Percentiles rank a stretch among this genome's conserved stretches.
Evolutionary conservation across 2,888 invertebrate species (phyloP).

Genomic region (Acanthoscelides obtectus): DNA sequence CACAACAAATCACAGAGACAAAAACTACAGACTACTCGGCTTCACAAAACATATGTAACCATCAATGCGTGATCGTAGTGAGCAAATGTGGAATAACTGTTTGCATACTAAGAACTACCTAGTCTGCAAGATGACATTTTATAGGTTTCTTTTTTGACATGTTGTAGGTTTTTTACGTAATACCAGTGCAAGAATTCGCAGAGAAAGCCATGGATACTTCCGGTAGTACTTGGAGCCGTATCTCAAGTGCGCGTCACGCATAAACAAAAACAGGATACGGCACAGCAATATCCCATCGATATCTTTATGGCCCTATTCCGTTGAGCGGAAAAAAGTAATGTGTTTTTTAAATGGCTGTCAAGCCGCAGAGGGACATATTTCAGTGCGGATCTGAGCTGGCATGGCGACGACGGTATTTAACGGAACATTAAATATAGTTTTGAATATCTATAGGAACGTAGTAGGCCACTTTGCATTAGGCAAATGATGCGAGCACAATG

Average conservation of each 20-base stretch:
- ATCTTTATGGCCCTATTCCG: background rate
- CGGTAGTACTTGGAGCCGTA: background rate
- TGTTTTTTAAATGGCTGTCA: background rate
- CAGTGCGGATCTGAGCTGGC: background rate
- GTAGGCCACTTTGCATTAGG: slow-evolving; percentile 45
- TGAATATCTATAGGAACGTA: slow-evolving; percentile 40
- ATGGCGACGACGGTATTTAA: slow-evolving; percentile 36
- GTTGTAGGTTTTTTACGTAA: too few species aligned
- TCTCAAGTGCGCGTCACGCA: background rate
- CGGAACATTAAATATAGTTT: slow-evolving; percentile 47
- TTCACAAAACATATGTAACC: too few species aligned
- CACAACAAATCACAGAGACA: too few species aligned
- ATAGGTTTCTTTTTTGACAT: too few species aligned
- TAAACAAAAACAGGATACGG: background rate
- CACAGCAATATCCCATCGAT: background rate
- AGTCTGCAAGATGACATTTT: too few species aligned
- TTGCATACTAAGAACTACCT: too few species aligned
- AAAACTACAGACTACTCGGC: too few species aligned
- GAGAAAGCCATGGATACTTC: too few species aligned
- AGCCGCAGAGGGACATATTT: slow-evolving; percentile 14
- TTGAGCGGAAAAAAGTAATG: background rate
- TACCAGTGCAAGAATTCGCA: too few species aligned
- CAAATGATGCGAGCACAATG: slow-evolving; percentile 43
- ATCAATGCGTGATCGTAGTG: too few species aligned
- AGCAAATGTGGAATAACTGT: too few species aligned